Evolutionary conservation across 1,140 invertebrate genomes (phyloP), one percentile per base, ranked within the genome.

Genomic region (Tribolium madens): DNA sequence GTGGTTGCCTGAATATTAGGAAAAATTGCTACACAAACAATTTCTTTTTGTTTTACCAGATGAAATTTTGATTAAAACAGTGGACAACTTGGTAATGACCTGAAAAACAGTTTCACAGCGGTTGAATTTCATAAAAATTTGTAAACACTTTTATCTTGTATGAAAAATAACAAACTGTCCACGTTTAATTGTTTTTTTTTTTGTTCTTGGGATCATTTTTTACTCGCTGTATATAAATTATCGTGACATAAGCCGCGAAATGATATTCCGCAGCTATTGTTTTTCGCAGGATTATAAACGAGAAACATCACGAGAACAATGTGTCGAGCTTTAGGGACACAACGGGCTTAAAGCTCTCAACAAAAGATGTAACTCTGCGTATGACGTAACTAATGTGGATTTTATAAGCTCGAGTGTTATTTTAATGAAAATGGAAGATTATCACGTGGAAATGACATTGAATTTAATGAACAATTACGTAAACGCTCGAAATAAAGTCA

Each of bases 301-400:
- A 64, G 26, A 64, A 64, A 64, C 57, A 64, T 64, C 57, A 64
- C 21, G 31, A 64, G 57, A 64, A 64, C 57, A 64, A 64, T 64
- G 57, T 64, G 18, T 10, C 31, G 26, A 64, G 31, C 21, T 26
- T 64, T 12, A 33, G 10, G 57, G 31, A 60, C 2, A 36, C 57
- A 64, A 31, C n/a, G 12, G 9, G 52, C 18, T 57, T 9, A 64
- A 64, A 64, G 57, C 57, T 64, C 57, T 12, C 21, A 33, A 64
- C 57, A 64, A 64, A 18, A 64, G 57, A 60, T 60, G 53, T 18
- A 60, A n/a, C 57, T 26, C 17, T n/a, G 26, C 5, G 6, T 42
- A n/a, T 64, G 57, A 64, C 26, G 57, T 14, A 64, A 64, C 57
- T 64, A 64, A 64, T 64, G 26, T 33, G 21, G 57, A 64, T 64